A percentile compares a stretch with the other conserved stretches of the same genome.
These are phyloP conservation scores for Pardalotus punctatus DNA, from an alignment of 2,113 vertebrate genomes.

Conservation along the genomic window DNA sequence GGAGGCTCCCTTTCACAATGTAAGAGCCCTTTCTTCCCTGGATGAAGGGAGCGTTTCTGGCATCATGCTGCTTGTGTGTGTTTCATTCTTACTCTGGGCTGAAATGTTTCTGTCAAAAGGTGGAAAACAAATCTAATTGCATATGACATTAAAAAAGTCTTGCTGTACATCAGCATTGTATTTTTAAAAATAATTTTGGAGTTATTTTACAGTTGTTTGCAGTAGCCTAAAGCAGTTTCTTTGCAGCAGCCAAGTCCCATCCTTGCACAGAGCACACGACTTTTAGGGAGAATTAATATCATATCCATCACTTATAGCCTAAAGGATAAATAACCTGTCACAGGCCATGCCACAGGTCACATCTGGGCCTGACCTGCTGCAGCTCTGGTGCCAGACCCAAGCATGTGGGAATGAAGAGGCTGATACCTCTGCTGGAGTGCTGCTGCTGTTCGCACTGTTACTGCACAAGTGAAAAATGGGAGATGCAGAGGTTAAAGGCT, in stretches of 20 bases:
- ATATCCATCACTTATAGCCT: background rate
- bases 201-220: background rate
- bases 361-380: background rate
- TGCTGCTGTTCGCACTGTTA: background rate
- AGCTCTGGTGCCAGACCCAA: background rate
- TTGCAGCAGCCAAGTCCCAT: background rate
- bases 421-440: background rate
- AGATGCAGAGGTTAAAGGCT: background rate
- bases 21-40: conserved; percentile 38
- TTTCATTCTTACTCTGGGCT: background rate
- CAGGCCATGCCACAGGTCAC: background rate
- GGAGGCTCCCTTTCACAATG: conserved; percentile 58
- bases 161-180: background rate
- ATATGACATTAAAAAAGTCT: background rate
- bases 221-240: background rate
- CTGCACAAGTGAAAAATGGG: background rate
- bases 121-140: background rate
- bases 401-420: background rate
- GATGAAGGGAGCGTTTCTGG: conserved; percentile 1
- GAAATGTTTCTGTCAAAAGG: background rate
- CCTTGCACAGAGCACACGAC: background rate
- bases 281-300: background rate
- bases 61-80: conserved; percentile 16
- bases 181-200: background rate
- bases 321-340: background rate